Conservation (phyloP, 1,140 invertebrate genomes). For the Drosophila pandora region DNA sequence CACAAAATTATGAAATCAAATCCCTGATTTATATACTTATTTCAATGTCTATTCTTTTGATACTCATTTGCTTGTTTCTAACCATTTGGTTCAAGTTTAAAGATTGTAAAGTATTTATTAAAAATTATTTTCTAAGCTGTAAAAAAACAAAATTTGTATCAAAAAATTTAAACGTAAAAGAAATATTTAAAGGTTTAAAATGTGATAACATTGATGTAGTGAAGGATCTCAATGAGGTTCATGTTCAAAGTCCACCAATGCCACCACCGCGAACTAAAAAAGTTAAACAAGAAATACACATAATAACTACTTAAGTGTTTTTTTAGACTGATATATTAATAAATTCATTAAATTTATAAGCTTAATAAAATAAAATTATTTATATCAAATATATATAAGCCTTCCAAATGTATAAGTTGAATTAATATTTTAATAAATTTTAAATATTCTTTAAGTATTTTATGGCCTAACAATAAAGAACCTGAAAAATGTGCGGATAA, state of each 20-base stretch:
- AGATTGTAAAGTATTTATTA: slow-evolving; percentile 10
- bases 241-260: slow-evolving; percentile 14
- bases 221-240: not conserved
- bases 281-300: not conserved
- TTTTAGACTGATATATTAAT: not conserved
- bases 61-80: slow-evolving; percentile 83
- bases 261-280: slow-evolving; percentile 37
- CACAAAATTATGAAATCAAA: slow-evolving; percentile 16
- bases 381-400: too few relatives aligned
- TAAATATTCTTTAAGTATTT: too few relatives aligned
- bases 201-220: not conserved
- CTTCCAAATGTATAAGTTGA: too few relatives aligned
- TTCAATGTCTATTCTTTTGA: slow-evolving; percentile 83
- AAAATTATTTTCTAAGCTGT: not conserved
- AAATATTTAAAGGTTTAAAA: not conserved
- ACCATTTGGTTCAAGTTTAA: slow-evolving; percentile 80
- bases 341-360: not conserved
- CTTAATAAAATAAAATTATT: not conserved
- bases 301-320: not conserved
- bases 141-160: not conserved
- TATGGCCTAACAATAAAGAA: too few relatives aligned
- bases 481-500: too few relatives aligned
- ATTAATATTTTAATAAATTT: too few relatives aligned
- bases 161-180: not conserved
- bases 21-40: slow-evolving; percentile 82